A percentile compares a stretch with the other conserved stretches of the same genome.
Evolutionary conservation across 2,888 invertebrate species (phyloP).

Genomic region (Steinernema hermaphroditum): DNA sequence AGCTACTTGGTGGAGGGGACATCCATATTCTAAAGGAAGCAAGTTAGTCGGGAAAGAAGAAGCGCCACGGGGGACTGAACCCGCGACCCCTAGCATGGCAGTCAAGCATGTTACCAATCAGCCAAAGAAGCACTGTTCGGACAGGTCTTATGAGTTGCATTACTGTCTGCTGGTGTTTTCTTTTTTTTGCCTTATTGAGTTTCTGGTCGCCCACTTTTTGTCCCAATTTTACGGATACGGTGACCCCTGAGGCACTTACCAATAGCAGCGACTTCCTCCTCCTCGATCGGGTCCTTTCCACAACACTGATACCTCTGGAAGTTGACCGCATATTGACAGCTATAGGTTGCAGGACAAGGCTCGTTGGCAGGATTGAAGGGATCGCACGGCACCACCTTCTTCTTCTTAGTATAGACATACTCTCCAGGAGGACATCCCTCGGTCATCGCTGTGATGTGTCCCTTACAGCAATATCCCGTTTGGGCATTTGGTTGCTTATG

Average conservation of each 20-base stretch:
- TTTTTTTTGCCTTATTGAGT: too few species aligned
- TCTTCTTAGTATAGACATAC: conserved; percentile 53
- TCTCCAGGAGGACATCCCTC: conserved; percentile 62
- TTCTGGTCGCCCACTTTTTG: too few species aligned
- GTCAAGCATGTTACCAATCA: too few species aligned
- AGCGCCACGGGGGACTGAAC: too few species aligned
- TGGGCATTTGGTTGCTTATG: conserved; percentile 44
- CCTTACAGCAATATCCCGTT: conserved; percentile 60
- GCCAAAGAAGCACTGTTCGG: too few species aligned
- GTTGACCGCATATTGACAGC: conserved; percentile 57
- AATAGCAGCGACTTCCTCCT: conserved; percentile 54
- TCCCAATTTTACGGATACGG: too few species aligned
- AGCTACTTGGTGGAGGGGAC: conserved; percentile 57
- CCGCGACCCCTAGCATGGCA: too few species aligned
- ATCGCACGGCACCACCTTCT: conserved; percentile 58
- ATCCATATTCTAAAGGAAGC: conserved; percentile 52
- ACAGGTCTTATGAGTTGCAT: too few species aligned
- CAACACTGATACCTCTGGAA: conserved; percentile 63
- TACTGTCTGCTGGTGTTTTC: too few species aligned
- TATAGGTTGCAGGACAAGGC: conserved; percentile 50
- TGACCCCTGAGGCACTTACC: conserved; percentile 40
- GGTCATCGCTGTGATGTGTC: conserved; percentile 56
- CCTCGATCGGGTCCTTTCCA: conserved; percentile 61
- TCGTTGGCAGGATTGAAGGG: conserved; percentile 60
- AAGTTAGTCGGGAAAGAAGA: too few species aligned